A percentile compares a stretch with the other conserved stretches of the same genome.
These are phyloP conservation scores for Arvicola amphibius DNA, from an alignment of 2,797 vertebrate species.

Conservation along the genomic window DNA sequence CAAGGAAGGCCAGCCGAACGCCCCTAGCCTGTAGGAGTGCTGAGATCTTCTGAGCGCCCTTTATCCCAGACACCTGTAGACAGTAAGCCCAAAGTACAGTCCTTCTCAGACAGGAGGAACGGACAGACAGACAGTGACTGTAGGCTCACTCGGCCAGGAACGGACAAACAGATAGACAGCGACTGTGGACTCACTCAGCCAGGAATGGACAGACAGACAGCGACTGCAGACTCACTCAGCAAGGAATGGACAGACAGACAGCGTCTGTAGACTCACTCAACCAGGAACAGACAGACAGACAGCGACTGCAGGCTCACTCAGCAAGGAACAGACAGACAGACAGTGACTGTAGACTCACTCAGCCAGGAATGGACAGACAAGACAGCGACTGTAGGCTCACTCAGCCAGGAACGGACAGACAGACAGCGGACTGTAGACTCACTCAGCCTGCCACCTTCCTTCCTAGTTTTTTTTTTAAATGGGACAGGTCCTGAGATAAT, in stretches of 20 bases:
- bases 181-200: not conserved
- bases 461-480: not conserved
- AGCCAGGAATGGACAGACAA: too few species aligned
- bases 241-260: not conserved
- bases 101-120: not conserved
- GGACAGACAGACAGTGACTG: not conserved
- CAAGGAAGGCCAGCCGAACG: constrained; percentile 90
- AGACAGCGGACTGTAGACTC: not conserved
- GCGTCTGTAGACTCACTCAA: rapidly evolving
- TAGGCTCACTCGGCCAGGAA: not conserved
- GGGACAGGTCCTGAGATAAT: not conserved
- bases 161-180: not conserved
- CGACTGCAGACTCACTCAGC: not conserved
- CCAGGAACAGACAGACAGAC: too few species aligned
- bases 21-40: constrained; percentile 90
- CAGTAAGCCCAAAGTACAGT: not conserved
- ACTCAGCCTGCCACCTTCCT: not conserved
- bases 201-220: not conserved
- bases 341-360: too few species aligned
- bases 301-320: too few species aligned
- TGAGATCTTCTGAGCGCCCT: constrained; percentile 91
- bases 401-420: too few species aligned
- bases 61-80: constrained; percentile 89
- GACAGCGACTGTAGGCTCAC: too few species aligned
- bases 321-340: too few species aligned